Base-by-base conservation (phyloP, 2,113 vertebrate species). In the Eublepharis macularius region DNA sequence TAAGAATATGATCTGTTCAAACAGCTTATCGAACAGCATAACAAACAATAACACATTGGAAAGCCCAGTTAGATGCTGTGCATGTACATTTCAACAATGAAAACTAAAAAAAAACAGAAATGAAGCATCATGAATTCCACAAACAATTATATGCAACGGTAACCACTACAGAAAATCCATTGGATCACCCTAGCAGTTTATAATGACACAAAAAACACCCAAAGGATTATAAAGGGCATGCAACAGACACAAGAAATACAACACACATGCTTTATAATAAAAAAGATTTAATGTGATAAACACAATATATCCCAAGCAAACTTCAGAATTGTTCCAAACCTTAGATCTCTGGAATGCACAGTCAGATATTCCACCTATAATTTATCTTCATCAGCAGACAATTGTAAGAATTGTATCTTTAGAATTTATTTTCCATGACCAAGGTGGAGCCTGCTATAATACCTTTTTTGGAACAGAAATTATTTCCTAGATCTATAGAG, bases 121-220 rank as follows among this genome's bases (percentile, higher is more conserved):
- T 45, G 41, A 34, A 80, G 43, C 24, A 34, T 45, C 17, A 82
- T 49, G 8, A 69, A 74, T 26, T 82, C 57, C 80, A 79, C 0
- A 0, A 0, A 11, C 34, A 70, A 86, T 16, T 80, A 16, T 34
- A 63, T 68, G 0, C 0, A 87, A 16, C 3, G 78, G 1, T 81
- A 91, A 36, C 13, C 7, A 63, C 0, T n/a, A 68, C 2, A 63
- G 32, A 76, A 16, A 17, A 9, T 76, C 51, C 13, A 78, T 0
- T 4, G 4, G 41, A n/a, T 76, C 45, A 70, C 24, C 39, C 32
- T 43, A 36, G 82, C 4, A 29, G 7, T 75, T 26, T 24, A 2
- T 68, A 76, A 9, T 82, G 82, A 0, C 3, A 6, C 19, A 3
- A n/a, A 9, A 80, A 85, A 85, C 7, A 1, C 83, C 9, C 11